Evolutionary conservation across 2,888 invertebrate genomes (phyloP), one percentile per base, ranked within the genome.

Genomic region (Colletes collaris): DNA sequence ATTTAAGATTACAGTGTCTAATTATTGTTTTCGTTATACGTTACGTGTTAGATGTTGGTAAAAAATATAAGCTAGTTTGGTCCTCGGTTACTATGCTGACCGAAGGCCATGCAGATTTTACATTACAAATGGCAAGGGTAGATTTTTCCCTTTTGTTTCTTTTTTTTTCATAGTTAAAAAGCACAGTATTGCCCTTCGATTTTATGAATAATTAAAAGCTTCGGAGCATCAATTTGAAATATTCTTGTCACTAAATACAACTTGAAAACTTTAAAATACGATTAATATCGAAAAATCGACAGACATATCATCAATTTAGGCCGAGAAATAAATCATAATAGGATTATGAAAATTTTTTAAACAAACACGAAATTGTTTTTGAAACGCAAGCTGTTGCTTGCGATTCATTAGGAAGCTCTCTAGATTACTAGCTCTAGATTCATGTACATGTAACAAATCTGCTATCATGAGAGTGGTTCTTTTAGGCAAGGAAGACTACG

Each of bases 11-110:
- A 85, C 83, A 85, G 59, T 59, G 62, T 70, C 72, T 65, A 80
- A 76, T 82, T 69, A 80, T 80, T 65, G 60, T 76, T 69, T 80
- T 76, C 68, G 75, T 85, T 81, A 81, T 68, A 75, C 49, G 73
- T 79, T 81, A 82, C 27, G 40, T 69, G 72, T 73, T 76, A 76
- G 78, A 81, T 79, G 74, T 88, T 82, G 78, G 84, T 89, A 88
- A 88, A 89, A 89, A 89, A 89, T 89, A 89, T 87, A 88, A 89
- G 89, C 88, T 89, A 88, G 83, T 85, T 89, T 90, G 89, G 89
- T 89, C 90, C 89, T 89, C 88, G 89, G 87, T 88, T 89, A 82
- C 83, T 83, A 86, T 86, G 87, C 87, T 88, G 89, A 90, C 87
- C 89, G 84, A 85, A 90, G 87, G 89, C 89, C 90, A 89, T 87